phyloP scores from a whole-genome alignment of 2,888 invertebrate genomes.

The Coremacera marginata region DNA sequence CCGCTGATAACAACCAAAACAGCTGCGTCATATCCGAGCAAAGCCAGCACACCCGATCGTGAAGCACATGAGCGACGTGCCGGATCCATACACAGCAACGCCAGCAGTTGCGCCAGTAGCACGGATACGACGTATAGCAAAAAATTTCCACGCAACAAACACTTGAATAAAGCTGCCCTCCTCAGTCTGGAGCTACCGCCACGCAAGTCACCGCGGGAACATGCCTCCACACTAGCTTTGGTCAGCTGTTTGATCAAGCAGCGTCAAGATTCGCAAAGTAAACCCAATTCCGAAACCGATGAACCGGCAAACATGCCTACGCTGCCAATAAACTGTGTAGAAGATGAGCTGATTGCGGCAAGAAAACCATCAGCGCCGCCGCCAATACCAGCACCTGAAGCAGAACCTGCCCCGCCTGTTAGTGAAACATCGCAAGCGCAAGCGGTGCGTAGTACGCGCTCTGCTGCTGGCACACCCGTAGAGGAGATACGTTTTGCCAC shows the following conservation, averaged over 20 bases:
- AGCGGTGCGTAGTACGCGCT: constrained; percentile 53
- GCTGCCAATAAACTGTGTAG: constrained; percentile 13
- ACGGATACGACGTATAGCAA: constrained; percentile 53
- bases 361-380: neutral
- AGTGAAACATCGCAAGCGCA: neutral
- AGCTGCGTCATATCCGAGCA: constrained; percentile 50
- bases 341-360: constrained; percentile 38
- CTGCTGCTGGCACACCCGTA: constrained; percentile 60
- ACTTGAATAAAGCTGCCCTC: constrained; percentile 57
- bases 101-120: constrained; percentile 58
- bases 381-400: constrained; percentile 24
- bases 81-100: constrained; percentile 57
- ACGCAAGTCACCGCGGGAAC: constrained; percentile 87
- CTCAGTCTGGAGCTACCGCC: constrained; percentile 70
- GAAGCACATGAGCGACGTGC: constrained; percentile 51
- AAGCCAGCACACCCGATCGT: constrained; percentile 59
- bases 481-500: constrained; percentile 66
- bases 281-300: constrained; percentile 62
- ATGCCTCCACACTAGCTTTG: constrained; percentile 88
- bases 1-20: neutral
- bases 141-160: constrained; percentile 58
- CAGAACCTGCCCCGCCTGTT: constrained; percentile 24
- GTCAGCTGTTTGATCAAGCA: constrained; percentile 76
- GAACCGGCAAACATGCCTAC: constrained; percentile 51
- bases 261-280: constrained; percentile 63